A percentile compares a stretch with the other conserved stretches of the same genome.
phyloP scores from a whole-genome alignment of 2,888 invertebrate genomes.

The Leptopilina myrica region DNA sequence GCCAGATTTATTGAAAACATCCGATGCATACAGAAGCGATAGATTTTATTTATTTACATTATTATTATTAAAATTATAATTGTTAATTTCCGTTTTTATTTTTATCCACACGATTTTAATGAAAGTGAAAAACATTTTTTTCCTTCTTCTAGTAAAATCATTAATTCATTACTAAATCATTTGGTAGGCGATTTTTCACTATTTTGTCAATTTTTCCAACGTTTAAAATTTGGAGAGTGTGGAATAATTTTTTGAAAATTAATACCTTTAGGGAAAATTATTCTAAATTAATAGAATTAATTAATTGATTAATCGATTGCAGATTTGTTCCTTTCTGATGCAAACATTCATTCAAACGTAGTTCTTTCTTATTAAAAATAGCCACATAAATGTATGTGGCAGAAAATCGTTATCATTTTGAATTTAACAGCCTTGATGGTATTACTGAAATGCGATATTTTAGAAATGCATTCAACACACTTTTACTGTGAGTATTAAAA shows the following conservation, averaged over 20 bases:
- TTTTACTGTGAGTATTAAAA: constrained; percentile 28
- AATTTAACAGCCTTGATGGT: constrained; percentile 22
- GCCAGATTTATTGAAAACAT: constrained; percentile 34
- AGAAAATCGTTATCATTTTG: constrained; percentile 9
- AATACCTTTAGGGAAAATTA: too few species aligned
- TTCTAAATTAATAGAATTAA: too few species aligned
- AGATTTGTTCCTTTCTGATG: not conserved
- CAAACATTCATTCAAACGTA: not conserved
- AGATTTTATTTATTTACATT: not conserved
- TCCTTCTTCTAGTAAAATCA: too few species aligned
- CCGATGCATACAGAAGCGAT: constrained; percentile 5
- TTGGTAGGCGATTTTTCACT: too few species aligned
- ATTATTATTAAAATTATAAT: too few species aligned
- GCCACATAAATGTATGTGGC: not conserved
- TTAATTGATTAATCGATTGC: not conserved
- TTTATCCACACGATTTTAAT: too few species aligned
- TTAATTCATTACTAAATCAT: too few species aligned
- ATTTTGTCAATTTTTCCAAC: not conserved
- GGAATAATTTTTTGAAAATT: too few species aligned
- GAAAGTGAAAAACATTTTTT: too few species aligned
- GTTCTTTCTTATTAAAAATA: not conserved
- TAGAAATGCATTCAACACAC: constrained; percentile 27
- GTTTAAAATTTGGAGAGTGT: too few species aligned
- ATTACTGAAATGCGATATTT: constrained; percentile 36
- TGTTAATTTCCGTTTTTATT: too few species aligned